phyloP scores from a whole-genome alignment of 2,888 invertebrate genomes.

The Caenorhabditis imperialis region DNA sequence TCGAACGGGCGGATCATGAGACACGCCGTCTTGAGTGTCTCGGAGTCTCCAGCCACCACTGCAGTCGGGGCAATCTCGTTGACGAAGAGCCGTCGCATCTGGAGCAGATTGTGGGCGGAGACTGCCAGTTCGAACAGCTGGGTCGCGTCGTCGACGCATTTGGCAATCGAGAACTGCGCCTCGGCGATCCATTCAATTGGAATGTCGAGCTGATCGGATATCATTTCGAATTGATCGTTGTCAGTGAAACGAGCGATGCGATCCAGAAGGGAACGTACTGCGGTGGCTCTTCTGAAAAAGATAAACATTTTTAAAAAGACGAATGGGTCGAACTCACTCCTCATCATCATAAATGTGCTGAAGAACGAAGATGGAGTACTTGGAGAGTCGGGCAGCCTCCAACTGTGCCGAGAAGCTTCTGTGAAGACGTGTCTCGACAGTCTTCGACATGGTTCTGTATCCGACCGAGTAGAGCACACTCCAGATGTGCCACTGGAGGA shows the following conservation, averaged over 20 bases:
- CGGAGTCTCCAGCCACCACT: slow-evolving; percentile 52
- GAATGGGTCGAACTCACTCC: slow-evolving; percentile 55
- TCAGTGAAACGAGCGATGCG: slow-evolving; percentile 39
- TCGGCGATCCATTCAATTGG: slow-evolving; percentile 60
- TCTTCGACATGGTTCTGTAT: slow-evolving; percentile 57
- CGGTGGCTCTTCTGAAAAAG: slow-evolving; percentile 34
- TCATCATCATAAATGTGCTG: slow-evolving; percentile 63
- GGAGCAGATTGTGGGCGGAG: slow-evolving; percentile 32
- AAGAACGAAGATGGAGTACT: slow-evolving; percentile 60
- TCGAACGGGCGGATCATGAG: slow-evolving; percentile 51
- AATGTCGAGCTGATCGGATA: slow-evolving; percentile 41
- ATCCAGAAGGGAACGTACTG: slow-evolving; percentile 39
- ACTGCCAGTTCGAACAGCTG: slow-evolving; percentile 56
- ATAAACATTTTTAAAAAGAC: background rate
- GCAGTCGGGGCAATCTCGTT: slow-evolving; percentile 65
- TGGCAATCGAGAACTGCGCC: slow-evolving; percentile 57
- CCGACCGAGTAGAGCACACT: slow-evolving; percentile 59
- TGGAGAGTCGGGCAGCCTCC: slow-evolving; percentile 40
- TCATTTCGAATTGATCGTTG: slow-evolving; percentile 25
- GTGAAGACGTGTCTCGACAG: slow-evolving; percentile 59
- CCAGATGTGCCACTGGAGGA: slow-evolving; percentile 64
- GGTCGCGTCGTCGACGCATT: slow-evolving; percentile 25
- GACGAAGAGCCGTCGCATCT: slow-evolving; percentile 55
- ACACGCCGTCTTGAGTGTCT: slow-evolving; percentile 44
- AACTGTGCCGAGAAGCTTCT: slow-evolving; percentile 59